Evolutionary conservation across 2,113 vertebrate genomes (phyloP), one percentile per base, ranked within the genome.

Genomic region (Gila orcuttii): DNA sequence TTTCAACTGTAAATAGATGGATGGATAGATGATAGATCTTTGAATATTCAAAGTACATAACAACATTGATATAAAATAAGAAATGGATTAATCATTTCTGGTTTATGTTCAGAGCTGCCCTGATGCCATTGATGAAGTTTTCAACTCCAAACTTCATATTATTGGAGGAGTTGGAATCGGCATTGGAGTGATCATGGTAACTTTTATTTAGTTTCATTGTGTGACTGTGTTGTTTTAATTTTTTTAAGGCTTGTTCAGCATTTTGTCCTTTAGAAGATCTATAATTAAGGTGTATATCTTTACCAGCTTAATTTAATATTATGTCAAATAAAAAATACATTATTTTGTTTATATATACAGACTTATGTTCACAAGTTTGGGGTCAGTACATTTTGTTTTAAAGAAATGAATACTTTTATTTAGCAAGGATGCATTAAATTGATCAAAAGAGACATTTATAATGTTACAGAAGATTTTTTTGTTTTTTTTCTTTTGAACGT

Each of bases 101-200:
- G 1, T 28, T 28, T 28, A 28, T 28, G 28, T 73, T 86, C 55
- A 90, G 94, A 98, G 96, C 0, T 99, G 98, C 85, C 95, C 95
- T 0, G 0, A 57, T 1, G 96, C 94, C 86, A 99, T 99, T 45
- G 91, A 95, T 0, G 92, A 96, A 0, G 90, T 99, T 88, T 98
- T 99, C 91, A 94, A 95, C 69, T 94, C 86, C 59, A 98, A 97
- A 62, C 91, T 99, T 87, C 96, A 98, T 39, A 95, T 98, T 86
- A 96, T 99, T 0, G 97, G 96, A 3, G 97, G 96, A 0, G 95
- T 98, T 19, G 97, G 97, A 77, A 96, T 99, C 23, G 96, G 94
- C 8, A 97, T 99, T 66, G 97, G 96, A 0, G 91, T 98, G 62
- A 93, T 98, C 89, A 97, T 98, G 97, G 98, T 98, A 74, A 94